A percentile compares a stretch with the other conserved stretches of the same genome.
These are phyloP conservation scores for Jacana jacana DNA, from an alignment of 2,113 vertebrate genomes.

Conservation along the genomic window DNA sequence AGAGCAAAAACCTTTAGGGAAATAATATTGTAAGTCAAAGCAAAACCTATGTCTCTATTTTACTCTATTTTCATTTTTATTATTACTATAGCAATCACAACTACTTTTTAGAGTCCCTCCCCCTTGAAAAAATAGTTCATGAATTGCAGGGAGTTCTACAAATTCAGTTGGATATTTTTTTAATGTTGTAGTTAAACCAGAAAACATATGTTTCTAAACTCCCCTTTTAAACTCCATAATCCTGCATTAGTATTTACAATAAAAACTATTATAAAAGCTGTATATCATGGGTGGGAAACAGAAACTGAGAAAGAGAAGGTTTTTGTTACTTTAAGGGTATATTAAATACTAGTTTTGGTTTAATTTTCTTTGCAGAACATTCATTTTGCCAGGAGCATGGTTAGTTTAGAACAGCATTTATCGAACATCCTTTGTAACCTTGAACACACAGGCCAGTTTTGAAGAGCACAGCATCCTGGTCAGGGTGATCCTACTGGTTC, in stretches of 20 bases:
- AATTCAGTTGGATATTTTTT: not conserved
- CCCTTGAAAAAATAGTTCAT: not conserved
- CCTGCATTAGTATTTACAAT: not conserved
- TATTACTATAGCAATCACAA: not conserved
- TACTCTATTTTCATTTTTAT: not conserved
- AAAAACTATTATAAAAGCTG: not conserved
- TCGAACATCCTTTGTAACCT: not conserved
- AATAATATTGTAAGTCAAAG: constrained; percentile 11
- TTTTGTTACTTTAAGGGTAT: not conserved
- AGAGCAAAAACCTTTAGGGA: not conserved
- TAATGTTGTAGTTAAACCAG: not conserved
- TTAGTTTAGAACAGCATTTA: not conserved
- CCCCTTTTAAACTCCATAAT: not conserved
- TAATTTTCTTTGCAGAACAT: not conserved
- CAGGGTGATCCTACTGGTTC: constrained; percentile 10
- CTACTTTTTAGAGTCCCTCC: not conserved
- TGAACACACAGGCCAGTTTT: rapidly evolving
- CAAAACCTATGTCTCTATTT: not conserved
- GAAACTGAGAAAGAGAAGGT: not conserved
- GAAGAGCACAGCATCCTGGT: not conserved
- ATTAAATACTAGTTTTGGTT: not conserved
- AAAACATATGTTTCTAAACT: not conserved
- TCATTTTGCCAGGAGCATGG: not conserved
- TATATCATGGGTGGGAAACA: not conserved
- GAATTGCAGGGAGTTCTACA: not conserved